Evolutionary conservation across 2,888 invertebrate species (phyloP).

Genomic region (Steromphala cineraria): DNA sequence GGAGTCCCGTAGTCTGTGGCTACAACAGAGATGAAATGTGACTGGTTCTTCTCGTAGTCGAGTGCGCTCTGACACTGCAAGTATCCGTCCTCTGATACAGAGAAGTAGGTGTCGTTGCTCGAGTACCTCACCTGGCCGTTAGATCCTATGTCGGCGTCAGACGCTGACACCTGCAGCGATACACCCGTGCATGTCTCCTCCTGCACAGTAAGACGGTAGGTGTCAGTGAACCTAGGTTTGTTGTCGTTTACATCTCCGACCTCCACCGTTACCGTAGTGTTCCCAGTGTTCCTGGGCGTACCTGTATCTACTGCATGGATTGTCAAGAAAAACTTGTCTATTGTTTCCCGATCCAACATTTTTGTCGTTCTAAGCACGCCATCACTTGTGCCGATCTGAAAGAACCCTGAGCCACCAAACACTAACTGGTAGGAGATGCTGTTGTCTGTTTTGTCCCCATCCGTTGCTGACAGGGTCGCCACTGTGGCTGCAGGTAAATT

Average conservation of each 20-base stretch:
- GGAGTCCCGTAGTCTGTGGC: slow-evolving; percentile 3
- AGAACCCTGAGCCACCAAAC: background rate
- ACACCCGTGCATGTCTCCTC: background rate
- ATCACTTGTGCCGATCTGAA: background rate
- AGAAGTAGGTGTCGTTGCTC: background rate
- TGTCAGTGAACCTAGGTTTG: background rate
- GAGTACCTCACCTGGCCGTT: background rate
- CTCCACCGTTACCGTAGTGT: background rate
- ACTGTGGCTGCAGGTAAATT: too few relatives aligned
- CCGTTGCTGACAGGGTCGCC: background rate
- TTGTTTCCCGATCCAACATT: background rate
- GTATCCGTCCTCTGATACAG: background rate
- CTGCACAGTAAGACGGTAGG: background rate
- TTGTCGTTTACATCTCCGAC: background rate
- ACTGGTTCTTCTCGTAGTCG: too few relatives aligned
- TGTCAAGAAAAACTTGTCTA: background rate
- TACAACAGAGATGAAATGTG: too few relatives aligned
- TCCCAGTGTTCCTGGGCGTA: background rate
- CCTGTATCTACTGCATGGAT: background rate
- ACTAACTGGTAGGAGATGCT: background rate
- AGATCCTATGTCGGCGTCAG: background rate
- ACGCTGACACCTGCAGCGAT: background rate
- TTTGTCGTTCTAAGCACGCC: background rate
- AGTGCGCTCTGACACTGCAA: too few relatives aligned
- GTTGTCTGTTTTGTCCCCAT: background rate